Evolutionary conservation across 2,113 vertebrate genomes (phyloP).

Genomic region (Brachyhypopomus occidentalis): DNA sequence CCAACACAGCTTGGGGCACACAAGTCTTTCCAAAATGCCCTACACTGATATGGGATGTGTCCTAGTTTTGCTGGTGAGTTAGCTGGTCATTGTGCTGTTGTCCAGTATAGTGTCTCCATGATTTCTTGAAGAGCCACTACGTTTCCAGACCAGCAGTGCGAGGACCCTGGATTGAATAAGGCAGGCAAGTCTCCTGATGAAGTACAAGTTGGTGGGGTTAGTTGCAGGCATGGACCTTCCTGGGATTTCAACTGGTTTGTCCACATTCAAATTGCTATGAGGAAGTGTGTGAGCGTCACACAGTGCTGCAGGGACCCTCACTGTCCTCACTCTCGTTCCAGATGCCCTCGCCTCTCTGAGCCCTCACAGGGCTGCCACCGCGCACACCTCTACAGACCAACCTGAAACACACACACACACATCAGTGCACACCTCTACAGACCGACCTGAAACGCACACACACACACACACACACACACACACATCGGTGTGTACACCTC

Average conservation of each 20-base stretch:
- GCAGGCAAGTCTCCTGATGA: background rate
- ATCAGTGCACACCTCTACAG: background rate
- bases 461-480: background rate
- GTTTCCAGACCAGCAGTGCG: background rate
- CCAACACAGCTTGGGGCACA: background rate
- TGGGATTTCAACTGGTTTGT: constrained; percentile 6
- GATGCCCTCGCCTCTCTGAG: constrained; percentile 41
- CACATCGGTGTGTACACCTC: too few species aligned
- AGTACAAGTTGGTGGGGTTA: too few species aligned
- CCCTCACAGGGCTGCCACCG: constrained; percentile 42
- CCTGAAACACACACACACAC: constrained; percentile 50
- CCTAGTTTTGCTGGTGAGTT: too few species aligned
- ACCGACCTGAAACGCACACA: too few species aligned
- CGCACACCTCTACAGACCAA: constrained; percentile 52
- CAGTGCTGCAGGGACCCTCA: constrained; percentile 78
- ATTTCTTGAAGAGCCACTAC: too few species aligned
- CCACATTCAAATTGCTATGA: background rate
- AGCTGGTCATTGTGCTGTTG: too few species aligned
- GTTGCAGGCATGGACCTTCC: background rate
- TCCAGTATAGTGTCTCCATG: too few species aligned
- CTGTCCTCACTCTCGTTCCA: constrained; percentile 79
- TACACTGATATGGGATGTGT: too few species aligned
- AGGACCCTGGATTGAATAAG: background rate
- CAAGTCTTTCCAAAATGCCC: too few species aligned
- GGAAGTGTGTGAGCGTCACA: constrained; percentile 56